A percentile compares a stretch with the other conserved stretches of the same genome.
phyloP scores from a whole-genome alignment of 92 coral and sea anemone genomes.

The Epizoanthus fatuus region DNA sequence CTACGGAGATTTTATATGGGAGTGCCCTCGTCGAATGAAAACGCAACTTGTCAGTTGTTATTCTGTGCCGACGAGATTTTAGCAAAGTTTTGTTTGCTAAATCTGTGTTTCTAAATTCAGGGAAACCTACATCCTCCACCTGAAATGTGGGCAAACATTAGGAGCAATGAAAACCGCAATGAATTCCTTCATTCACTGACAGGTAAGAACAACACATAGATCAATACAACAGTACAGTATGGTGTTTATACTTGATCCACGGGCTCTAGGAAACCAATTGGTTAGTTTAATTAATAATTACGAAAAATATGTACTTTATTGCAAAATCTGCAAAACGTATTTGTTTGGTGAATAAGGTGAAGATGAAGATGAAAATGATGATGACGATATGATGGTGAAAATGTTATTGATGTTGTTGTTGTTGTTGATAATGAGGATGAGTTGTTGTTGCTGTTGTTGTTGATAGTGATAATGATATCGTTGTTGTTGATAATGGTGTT shows the following conservation, averaged over 20 bases:
- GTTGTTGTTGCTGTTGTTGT: not conserved
- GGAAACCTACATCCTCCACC: conserved; percentile 37
- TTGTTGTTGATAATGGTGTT: not conserved
- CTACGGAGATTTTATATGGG: no score
- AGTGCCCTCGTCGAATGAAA: no score
- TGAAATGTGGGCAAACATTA: not conserved
- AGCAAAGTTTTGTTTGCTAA: no score
- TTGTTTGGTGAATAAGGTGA: not conserved
- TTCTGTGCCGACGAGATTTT: no score
- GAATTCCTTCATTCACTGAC: conserved; percentile 11
- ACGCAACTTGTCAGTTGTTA: no score
- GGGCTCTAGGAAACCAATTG: no score
- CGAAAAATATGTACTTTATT: no score
- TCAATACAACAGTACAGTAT: no score
- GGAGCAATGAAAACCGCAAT: not conserved
- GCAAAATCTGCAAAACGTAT: no score
- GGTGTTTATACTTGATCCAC: no score
- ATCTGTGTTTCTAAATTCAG: not conserved
- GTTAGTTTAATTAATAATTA: no score
- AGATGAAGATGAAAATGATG: not conserved
- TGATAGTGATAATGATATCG: not conserved
- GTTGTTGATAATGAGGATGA: not conserved
- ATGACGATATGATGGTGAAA: not conserved
- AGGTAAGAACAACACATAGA: not conserved
- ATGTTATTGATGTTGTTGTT: not conserved